Base-by-base conservation (phyloP, 2,888 invertebrate genomes). In the Zygogramma bicolorata region DNA sequence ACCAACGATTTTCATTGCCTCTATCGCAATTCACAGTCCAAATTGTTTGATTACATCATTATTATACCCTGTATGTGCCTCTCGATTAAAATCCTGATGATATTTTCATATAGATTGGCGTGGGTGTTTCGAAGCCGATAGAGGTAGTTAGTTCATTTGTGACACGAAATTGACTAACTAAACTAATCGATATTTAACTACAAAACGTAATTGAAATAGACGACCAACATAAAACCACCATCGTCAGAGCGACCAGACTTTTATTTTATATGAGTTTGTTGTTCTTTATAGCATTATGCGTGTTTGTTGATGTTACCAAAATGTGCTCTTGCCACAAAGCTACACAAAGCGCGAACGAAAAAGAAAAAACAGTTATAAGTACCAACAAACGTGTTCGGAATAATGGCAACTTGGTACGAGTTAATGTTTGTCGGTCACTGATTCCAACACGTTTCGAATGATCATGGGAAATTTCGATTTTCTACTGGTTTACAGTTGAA, bases 351-450 rank as follows among this genome's bases (percentile, higher is more conserved):
- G 27, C 27, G 42, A 42, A 42, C 18, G n/a, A 42, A 4, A 6
- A 46, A 46, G 38, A 46, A 53, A 53, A 53, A 27, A 13, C 53
- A 22, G 53, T 53, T 53, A 25, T 53, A 53, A 27, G 27, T 53
- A 53, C 27, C 53, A 53, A 53, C 27, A 53, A 53, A 53, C 53
- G 53, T 53, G 53, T 53, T 53, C 53, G 25, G 53, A 53, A 53
- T 53, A 25, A 25, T 53, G 53, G 25, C 8, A 53, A 53, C 46
- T 46, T 6, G 27, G 25, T 53, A 27, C n/a, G 25, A 25, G 22
- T 22, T 27, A 49, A 42, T 42, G 46, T 53, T 53, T 25, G 27
- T 22, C 13, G 25, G 22, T 27, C 25, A 13, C 25, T 7, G 53
- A 53, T 27, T 53, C 27, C 53, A 53, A n/a, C 22, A 27, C 27